Percentiles rank a stretch among this genome's conserved stretches.
phyloP scores from a whole-genome alignment of 1,140 invertebrate species.

The Agrypnia vestita region DNA sequence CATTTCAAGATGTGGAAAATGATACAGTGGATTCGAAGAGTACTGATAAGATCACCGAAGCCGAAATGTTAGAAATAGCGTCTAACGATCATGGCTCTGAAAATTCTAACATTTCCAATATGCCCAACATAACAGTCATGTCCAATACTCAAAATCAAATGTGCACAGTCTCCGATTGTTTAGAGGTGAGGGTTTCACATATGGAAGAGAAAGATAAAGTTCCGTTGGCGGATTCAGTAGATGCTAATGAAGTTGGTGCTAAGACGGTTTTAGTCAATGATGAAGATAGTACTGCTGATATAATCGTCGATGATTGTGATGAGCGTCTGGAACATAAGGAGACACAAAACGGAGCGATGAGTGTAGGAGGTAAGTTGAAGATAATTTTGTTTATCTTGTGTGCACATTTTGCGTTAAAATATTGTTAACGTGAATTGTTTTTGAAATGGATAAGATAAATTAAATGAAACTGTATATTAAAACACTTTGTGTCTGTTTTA shows the following conservation, averaged over 20 bases:
- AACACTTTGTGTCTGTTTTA: too few relatives aligned
- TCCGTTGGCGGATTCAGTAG: slow-evolving; percentile 64
- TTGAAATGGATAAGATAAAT: too few relatives aligned
- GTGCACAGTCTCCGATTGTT: slow-evolving; percentile 31
- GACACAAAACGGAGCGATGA: slow-evolving; percentile 70
- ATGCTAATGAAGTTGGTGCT: slow-evolving; percentile 69
- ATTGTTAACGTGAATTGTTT: too few relatives aligned
- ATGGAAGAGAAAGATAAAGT: slow-evolving; percentile 36
- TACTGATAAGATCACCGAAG: not conserved
- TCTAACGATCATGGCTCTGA: slow-evolving; percentile 18
- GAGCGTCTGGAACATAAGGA: slow-evolving; percentile 61
- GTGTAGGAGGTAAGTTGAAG: slow-evolving; percentile 65
- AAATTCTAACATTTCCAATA: slow-evolving; percentile 1
- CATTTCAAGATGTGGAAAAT: slow-evolving; percentile 20
- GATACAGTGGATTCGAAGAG: not conserved
- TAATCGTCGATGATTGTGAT: slow-evolving; percentile 70
- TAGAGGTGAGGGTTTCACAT: slow-evolving; percentile 41
- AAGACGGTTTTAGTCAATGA: slow-evolving; percentile 42
- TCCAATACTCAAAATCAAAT: slow-evolving; percentile 34
- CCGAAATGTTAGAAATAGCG: slow-evolving; percentile 31
- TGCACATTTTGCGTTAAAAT: too few relatives aligned
- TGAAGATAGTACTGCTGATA: slow-evolving; percentile 63
- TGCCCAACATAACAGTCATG: slow-evolving; percentile 41
- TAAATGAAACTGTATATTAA: too few relatives aligned
- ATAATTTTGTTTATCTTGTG: slow-evolving; percentile 9